Evolutionary conservation across 2,113 vertebrate species (phyloP), one percentile per base, ranked within the genome.

Genomic region (Tachysurus vachellii): DNA sequence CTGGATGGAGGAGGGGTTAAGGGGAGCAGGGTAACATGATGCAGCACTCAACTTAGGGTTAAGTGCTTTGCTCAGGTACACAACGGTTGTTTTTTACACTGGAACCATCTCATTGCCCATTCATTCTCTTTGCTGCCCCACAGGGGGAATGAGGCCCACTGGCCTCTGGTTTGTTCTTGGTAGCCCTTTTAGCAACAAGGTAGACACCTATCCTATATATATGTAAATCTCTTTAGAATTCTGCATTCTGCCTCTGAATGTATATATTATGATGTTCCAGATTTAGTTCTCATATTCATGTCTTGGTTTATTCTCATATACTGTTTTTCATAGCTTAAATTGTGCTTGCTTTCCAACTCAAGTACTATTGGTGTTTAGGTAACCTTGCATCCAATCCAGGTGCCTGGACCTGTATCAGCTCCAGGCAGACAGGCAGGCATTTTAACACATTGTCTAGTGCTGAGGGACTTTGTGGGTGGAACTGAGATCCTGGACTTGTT

Each of bases 31-130:
- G 89, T 90, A 90, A 90, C 89, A 90, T 87, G 89, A 90, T 90
- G 89, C 89, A 90, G 89, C 87, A 82, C 89, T 90, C 89, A 90
- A 88, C 89, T 84, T 88, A 88, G 87, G 89, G 89, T 90, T 90
- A 90, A 90, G 89, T 90, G 89, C 89, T 90, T 88, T 87, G 82
- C 89, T 90, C 87, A 90, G 89, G 89, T 90, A 86, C 89, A 90
- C 85, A 90, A 88, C 87, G 70, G 87, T 84, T 82, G 89, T 88
- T 87, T 85, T 90, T 81, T 90, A 90, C 77, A 85, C 87, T 84
- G 73, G 89, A 87, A 90, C 87, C 89, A 87, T 88, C 88, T 86
- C 83, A 80, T 90, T 88, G 54, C 79, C 87, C 85, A 90, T 88
- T 90, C 85, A 87, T 88, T 87, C 85, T 77, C 44, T 82, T 87